Evolutionary conservation across 1,140 invertebrate species (phyloP).

Genomic region (Tetramorium simillimum): DNA sequence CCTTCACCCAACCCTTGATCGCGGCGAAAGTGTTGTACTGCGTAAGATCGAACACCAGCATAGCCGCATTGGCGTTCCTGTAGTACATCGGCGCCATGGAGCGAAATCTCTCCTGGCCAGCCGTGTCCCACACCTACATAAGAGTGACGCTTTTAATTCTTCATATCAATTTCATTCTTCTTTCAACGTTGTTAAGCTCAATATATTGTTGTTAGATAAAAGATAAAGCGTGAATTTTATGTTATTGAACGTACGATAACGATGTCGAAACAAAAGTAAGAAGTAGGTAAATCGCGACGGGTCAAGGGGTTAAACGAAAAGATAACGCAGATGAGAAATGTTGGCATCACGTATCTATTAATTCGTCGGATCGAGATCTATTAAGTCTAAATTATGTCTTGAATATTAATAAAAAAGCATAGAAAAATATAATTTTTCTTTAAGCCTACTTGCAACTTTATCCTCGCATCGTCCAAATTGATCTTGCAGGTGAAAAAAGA

Average conservation of each 20-base stretch:
- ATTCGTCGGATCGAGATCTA: background rate
- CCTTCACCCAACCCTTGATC: constrained; percentile 93
- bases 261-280: background rate
- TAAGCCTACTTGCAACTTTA: constrained; percentile 90
- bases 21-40: constrained; percentile 89
- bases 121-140: constrained; percentile 94
- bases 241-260: background rate
- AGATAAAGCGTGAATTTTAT: constrained; percentile 7
- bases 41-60: constrained; percentile 95
- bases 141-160: background rate
- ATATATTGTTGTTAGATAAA: background rate
- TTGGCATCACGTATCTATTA: background rate
- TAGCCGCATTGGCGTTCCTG: constrained; percentile 94
- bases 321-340: background rate
- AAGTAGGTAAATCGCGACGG: background rate
- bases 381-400: background rate
- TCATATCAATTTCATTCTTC: background rate
- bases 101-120: constrained; percentile 91
- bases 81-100: constrained; percentile 97
- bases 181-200: background rate
- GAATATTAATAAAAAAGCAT: background rate
- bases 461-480: constrained; percentile 88
- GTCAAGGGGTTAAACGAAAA: background rate
- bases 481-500: constrained; percentile 95
- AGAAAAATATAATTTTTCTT: background rate